These are phyloP conservation scores for Thereva nobilitata DNA, from an alignment of 2,888 invertebrate species.

Conservation along the genomic window DNA sequence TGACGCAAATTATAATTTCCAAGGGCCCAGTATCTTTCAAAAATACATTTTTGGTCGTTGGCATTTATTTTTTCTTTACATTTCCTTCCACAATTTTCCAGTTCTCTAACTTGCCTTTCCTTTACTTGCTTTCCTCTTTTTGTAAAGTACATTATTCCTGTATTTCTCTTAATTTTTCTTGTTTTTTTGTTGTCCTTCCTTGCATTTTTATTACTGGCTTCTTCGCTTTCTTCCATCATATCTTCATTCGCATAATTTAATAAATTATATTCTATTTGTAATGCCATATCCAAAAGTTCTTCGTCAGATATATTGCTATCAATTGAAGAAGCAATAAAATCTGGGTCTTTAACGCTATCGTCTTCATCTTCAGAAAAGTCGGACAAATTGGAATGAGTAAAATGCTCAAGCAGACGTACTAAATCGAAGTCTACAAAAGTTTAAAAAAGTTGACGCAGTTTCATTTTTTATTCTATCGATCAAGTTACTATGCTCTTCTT, in stretches of 20 bases:
- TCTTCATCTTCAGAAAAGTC: background rate
- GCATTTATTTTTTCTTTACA: slow-evolving; percentile 3
- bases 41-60: slow-evolving; percentile 2
- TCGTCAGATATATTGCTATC: background rate
- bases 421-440: background rate
- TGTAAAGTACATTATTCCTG: slow-evolving; percentile 1
- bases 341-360: background rate
- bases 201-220: background rate
- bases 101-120: background rate
- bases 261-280: background rate
- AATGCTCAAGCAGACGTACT: background rate
- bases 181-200: background rate
- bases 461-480: background rate
- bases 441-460: background rate
- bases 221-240: background rate
- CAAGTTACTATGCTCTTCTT: background rate
- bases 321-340: background rate
- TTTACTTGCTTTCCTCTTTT: background rate
- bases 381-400: background rate
- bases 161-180: slow-evolving; percentile 2
- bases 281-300: background rate
- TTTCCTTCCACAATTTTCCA: slow-evolving; percentile 5
- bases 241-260: background rate
- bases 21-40: slow-evolving; percentile 1
- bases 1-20: slow-evolving; percentile 9